Percentiles rank a stretch among this genome's conserved stretches.
These are phyloP conservation scores for Merodon equestris DNA, from an alignment of 2,888 invertebrate species.

Conservation along the genomic window DNA sequence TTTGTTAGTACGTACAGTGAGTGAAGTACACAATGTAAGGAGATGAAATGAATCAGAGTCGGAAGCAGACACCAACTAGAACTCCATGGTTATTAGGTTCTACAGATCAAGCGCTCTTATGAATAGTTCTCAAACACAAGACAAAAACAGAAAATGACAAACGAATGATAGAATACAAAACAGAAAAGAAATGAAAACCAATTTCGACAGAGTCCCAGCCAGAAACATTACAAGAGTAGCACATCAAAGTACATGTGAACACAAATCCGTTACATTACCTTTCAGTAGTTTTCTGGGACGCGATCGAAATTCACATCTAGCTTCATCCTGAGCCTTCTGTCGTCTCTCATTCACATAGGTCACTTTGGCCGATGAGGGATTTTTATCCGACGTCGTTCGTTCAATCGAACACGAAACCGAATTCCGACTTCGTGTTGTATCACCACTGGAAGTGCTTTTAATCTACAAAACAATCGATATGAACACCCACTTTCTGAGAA, in stretches of 20 bases:
- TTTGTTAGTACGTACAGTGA: too few species aligned
- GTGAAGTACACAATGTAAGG: too few species aligned
- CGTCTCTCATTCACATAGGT: constrained; percentile 78
- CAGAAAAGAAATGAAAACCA: constrained; percentile 14
- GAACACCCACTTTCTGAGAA: too few species aligned
- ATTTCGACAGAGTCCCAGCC: constrained; percentile 8
- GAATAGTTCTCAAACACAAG: background rate
- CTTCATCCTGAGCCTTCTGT: constrained; percentile 75
- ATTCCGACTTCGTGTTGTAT: constrained; percentile 78
- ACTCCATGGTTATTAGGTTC: too few species aligned
- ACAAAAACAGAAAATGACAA: background rate
- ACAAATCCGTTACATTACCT: constrained; percentile 72
- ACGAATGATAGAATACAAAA: background rate
- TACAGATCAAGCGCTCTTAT: background rate
- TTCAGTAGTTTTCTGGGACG: constrained; percentile 77
- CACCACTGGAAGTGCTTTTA: constrained; percentile 78
- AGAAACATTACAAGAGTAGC: constrained; percentile 10
- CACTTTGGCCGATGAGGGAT: constrained; percentile 75
- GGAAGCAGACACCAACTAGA: too few species aligned
- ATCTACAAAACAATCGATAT: constrained; percentile 70
- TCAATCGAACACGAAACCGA: constrained; percentile 78
- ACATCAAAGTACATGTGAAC: background rate
- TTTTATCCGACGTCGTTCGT: constrained; percentile 77
- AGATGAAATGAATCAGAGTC: too few species aligned
- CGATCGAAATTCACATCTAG: constrained; percentile 77